Base-by-base conservation (phyloP, 2,113 vertebrate genomes). In the Myotis brandtii region DNA sequence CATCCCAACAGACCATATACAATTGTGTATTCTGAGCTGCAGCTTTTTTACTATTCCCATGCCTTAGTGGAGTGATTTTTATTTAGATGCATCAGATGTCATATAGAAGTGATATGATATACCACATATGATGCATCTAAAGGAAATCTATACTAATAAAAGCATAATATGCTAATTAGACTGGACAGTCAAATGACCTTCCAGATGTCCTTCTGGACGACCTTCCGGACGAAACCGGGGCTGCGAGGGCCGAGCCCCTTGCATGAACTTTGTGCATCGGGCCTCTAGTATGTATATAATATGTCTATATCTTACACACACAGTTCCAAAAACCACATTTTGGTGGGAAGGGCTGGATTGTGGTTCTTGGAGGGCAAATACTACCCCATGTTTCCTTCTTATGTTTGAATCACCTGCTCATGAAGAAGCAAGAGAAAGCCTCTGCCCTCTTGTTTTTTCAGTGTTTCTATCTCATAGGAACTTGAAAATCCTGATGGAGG, bases 321-420 rank as follows among this genome's bases (percentile, higher is more conserved):
- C 20, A 9, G 27, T 16, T 30, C 40, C 79, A 16, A 3, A 9
- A 27, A 48, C 23, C 30, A 13, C 32, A 20, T n/a, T n/a, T 16
- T 32, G 34, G 25, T 37, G 43, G 30, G 37, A 56, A 25, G 37
- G 10, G 30, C 23, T 25, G 50, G 18, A 14, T 1, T 8, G 5
- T 23, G 13, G 52, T 25, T 32, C 30, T 54, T 1, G 6, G 20
- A 43, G 72, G 9, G 7, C 43, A 13, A 23, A 37, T 1, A 10
- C 6, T 12, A 54, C 13, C 1, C 43, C 3, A 0, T 3, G 0
- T 23, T 8, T 32, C 48, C 21, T n/a, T 30, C n/a, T 48, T 17
- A 32, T n/a, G 1, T 20, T 54, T 6, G 25, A 87, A 12, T 21
- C 23, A 0, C 13, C 18, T 10, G 46, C 56, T 4, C 46, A 54